Percentiles rank a stretch among this genome's conserved stretches.
phyloP scores from a whole-genome alignment of 2,888 invertebrate genomes.

The Drosophila incognita region DNA sequence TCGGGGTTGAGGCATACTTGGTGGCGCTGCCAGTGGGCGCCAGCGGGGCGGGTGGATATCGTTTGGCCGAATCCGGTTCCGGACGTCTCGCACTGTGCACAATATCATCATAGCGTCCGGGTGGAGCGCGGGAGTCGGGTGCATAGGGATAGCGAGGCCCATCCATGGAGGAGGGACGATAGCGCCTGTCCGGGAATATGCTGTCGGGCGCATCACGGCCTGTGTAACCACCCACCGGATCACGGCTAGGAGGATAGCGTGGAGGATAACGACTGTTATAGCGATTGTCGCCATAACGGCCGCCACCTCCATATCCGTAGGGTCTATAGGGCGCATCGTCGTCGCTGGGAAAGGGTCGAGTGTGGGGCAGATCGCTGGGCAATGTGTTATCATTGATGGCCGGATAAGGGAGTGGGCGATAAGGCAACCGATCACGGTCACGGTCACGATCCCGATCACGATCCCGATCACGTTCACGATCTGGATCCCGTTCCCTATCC shows the following conservation, averaged over 20 bases:
- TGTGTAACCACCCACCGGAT: conserved; percentile 80
- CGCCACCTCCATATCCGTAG: conserved; percentile 70
- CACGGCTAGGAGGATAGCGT: conserved; percentile 79
- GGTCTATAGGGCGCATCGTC: conserved; percentile 82
- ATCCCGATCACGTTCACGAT: conserved; percentile 62
- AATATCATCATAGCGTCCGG: conserved; percentile 82
- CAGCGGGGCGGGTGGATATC: conserved; percentile 86
- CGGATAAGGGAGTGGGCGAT: conserved; percentile 81
- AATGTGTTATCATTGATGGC: conserved; percentile 79
- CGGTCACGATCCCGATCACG: conserved; percentile 45
- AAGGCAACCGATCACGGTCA: conserved; percentile 65
- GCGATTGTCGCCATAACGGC: conserved; percentile 81
- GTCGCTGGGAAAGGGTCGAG: conserved; percentile 80
- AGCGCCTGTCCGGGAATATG: conserved; percentile 85
- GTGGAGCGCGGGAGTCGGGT: conserved; percentile 67
- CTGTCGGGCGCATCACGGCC: conserved; percentile 83
- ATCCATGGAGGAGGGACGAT: conserved; percentile 84
- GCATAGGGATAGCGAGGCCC: conserved; percentile 84
- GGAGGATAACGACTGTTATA: conserved; percentile 75
- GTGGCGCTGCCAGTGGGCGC: conserved; percentile 85
- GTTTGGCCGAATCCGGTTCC: conserved; percentile 86
- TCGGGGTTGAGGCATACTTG: conserved; percentile 86
- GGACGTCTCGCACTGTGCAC: conserved; percentile 82
- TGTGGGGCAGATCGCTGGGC: conserved; percentile 84
- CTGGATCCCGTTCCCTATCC: conserved; percentile 67